These are phyloP conservation scores for Apamea monoglypha DNA, from an alignment of 2,888 invertebrate genomes.

Conservation along the genomic window DNA sequence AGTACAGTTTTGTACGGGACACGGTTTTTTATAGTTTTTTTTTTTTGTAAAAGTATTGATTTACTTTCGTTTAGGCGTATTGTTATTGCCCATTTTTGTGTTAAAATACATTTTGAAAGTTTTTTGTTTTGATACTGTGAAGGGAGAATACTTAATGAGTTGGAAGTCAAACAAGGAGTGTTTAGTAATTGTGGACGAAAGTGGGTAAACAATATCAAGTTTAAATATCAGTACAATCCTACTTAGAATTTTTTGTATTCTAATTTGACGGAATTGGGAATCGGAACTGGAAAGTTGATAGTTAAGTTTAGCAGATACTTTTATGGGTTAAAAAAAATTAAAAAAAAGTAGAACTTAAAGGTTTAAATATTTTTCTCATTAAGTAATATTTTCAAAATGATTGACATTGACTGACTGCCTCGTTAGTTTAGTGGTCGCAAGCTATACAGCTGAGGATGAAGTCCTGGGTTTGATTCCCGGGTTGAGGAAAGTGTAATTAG, in stretches of 20 bases:
- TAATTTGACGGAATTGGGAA: neutral
- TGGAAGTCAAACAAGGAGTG: constrained; percentile 21
- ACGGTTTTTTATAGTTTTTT: constrained; percentile 18
- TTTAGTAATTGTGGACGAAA: neutral
- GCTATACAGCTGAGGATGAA: too few relatives aligned
- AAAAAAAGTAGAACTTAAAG: too few relatives aligned
- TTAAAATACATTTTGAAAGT: constrained; percentile 48
- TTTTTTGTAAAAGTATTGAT: constrained; percentile 64
- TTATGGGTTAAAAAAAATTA: neutral
- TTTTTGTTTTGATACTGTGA: constrained; percentile 53
- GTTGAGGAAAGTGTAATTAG: too few relatives aligned
- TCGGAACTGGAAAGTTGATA: neutral
- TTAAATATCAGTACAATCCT: neutral
- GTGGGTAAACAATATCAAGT: constrained; percentile 1
- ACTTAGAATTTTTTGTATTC: neutral
- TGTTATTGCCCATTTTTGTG: constrained; percentile 66
- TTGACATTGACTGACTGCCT: too few relatives aligned
- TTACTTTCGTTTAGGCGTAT: constrained; percentile 65
- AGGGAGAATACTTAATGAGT: constrained; percentile 34
- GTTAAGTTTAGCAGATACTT: neutral
- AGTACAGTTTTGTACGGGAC: constrained; percentile 68
- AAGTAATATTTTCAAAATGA: too few relatives aligned
- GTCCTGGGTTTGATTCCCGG: too few relatives aligned
- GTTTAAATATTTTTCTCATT: too few relatives aligned
- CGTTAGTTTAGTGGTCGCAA: too few relatives aligned